Conservation (phyloP, 2,113 vertebrate genomes). For the Mellivora capensis region DNA sequence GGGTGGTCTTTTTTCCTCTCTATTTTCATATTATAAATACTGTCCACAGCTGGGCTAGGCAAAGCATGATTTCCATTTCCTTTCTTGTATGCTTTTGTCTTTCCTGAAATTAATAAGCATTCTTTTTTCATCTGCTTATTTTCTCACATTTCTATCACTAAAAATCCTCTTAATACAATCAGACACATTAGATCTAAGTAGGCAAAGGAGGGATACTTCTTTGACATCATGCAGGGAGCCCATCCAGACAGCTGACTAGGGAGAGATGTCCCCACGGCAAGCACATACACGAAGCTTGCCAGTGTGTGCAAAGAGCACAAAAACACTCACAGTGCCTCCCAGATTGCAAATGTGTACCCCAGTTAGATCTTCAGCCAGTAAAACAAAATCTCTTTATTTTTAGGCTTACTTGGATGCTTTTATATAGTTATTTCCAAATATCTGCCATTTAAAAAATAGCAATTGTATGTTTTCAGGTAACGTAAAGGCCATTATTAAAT, state of each 20-base stretch:
- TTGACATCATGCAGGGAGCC: rapidly evolving
- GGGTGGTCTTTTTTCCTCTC: background rate
- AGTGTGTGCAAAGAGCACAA: rapidly evolving
- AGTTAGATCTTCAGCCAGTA: background rate
- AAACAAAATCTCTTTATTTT: background rate
- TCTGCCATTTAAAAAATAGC: background rate
- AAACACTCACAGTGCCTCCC: background rate
- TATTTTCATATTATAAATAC: background rate
- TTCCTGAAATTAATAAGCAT: background rate
- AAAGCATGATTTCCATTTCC: background rate
- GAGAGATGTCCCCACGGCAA: background rate
- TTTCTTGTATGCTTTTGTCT: background rate
- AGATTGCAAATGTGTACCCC: background rate
- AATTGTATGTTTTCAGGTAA: background rate
- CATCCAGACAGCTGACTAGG: background rate
- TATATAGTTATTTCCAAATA: background rate
- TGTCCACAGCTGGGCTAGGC: background rate
- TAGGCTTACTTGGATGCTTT: background rate
- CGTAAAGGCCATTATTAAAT: background rate
- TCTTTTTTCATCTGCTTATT: background rate
- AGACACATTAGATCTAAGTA: background rate
- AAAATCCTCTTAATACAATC: background rate
- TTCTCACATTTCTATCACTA: background rate
- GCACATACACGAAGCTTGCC: rapidly evolving
- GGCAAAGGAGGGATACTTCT: background rate